Evolutionary conservation across 2,888 invertebrate species (phyloP).

Genomic region (Campoplex capitator): DNA sequence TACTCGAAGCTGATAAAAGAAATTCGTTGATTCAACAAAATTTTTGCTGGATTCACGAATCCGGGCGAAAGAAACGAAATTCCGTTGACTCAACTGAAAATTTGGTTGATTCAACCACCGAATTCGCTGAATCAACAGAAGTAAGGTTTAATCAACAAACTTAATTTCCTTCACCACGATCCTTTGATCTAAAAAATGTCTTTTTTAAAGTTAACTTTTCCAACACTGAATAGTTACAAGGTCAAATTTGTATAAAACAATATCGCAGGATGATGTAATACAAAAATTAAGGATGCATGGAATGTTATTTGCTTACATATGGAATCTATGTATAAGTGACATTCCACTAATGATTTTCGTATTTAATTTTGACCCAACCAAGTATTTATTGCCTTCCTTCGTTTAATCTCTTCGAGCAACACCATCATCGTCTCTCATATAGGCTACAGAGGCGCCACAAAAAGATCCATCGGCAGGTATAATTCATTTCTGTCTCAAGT

Average conservation of each 20-base stretch:
- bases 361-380: not conserved
- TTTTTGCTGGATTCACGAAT: too few species aligned
- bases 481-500: slow-evolving; percentile 22
- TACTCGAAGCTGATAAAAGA: not conserved
- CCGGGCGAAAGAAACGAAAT: too few species aligned
- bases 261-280: not conserved
- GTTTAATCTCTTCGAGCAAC: not conserved
- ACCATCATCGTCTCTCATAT: slow-evolving; percentile 26
- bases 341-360: slow-evolving; percentile 3
- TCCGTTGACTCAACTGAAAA: too few species aligned
- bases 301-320: not conserved
- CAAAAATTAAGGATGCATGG: not conserved
- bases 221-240: not conserved
- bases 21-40: too few species aligned
- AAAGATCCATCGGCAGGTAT: slow-evolving; percentile 26
- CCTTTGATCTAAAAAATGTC: too few species aligned
- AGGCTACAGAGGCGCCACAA: slow-evolving; percentile 3
- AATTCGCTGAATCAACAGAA: too few species aligned
- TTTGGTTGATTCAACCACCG: too few species aligned
- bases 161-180: too few species aligned
- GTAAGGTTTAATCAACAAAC: too few species aligned
- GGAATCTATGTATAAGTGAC: not conserved
- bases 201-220: not conserved
- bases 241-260: not conserved
- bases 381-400: not conserved